Base-by-base conservation (phyloP, 2,113 vertebrate species). In the Setophaga coronata region DNA sequence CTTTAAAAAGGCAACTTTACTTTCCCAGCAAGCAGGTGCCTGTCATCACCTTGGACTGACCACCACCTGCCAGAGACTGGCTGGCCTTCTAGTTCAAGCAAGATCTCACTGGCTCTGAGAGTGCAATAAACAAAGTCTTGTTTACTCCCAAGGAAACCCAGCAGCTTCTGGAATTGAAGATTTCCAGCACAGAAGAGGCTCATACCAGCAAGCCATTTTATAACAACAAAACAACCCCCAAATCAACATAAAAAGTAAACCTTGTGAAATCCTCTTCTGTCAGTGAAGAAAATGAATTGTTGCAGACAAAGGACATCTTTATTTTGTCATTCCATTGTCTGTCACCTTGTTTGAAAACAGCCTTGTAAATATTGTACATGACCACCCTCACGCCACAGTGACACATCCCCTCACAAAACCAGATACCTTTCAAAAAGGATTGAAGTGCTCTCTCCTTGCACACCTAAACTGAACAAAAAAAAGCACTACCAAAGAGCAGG, bases 101-200 rank as follows among this genome's bases (percentile, higher is more conserved):
- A 95, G 97, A 96, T 70, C 62, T 89, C 81, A 51, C 74, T 78
- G 12, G 8, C 34, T 78, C 78, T 64, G 4, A 91, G 96, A 97
- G 45, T 97, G 80, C 80, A 93, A 31, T 94, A 80, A 97, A 96
- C 94, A 97, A 67, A 93, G 58, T 18, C 43, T 18, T 97, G 94
- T 96, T 98, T 95, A 79, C 78, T 26, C 20, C 94, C 67, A 96
- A 86, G 65, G 81, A 94, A 31, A 47, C 82, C 19, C 40, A 81
- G 69, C 80, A 92, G 36, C 57, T 90, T 92, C 74, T 93, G 80
- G n/a, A 91, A 70, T 3, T n/a, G 29, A 57, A 54, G 47, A 36
- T 8, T 65, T 6, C 17, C 54, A 73, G 56, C 64, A 62, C 47
- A 80, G 53, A 62, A 60, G 21, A 87, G 51, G 28, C 34, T 82